Evolutionary conservation across 2,888 invertebrate genomes (phyloP), one percentile per base, ranked within the genome.

Genomic region (Pristionchus japonicus): DNA sequence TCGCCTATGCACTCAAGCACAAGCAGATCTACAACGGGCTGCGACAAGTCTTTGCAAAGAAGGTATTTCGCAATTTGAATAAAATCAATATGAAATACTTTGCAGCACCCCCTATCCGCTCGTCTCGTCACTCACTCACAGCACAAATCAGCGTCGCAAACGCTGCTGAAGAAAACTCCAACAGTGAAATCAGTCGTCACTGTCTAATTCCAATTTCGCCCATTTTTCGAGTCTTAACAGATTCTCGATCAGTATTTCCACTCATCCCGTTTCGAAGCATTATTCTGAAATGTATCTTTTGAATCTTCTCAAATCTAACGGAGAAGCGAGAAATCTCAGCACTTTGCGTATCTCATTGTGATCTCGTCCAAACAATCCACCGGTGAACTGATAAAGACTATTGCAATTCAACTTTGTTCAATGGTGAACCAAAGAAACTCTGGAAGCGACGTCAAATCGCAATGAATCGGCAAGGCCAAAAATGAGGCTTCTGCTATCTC

Each of bases 1-100:
- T 83, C 1, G 82, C 37, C 2, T 83, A 83, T 13, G 82, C 82
- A 4, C 52, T 83, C 17, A 83, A 83, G 34, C 82, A 83, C 82
- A 83, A 83, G n/a, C 82, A 83, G 52, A 83, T 83, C 20, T 83
- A 83, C 82, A 83, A 83, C 31, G 82, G 82, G 52, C 9, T 83
- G 23, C 13, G 82, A 37, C 82, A 83, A n/a, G 82, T 83, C 0
- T 83, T 83, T 34, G 31, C 23, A 34, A 83, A 52, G 52, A 83
- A 83, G 82, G 82, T 83, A 40, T n/a, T n/a, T n/a, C n/a, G n/a
- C n/a, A n/a, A n/a, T n/a, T n/a, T n/a, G n/a, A 43, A 43, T 43
- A 9, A 47, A 80, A 52, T n/a, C 13, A 43, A 43, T 43, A 77
- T 11, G 9, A 23, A 49, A 20, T 43, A 34, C 20, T 13, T 82